Conservation (phyloP, 2,888 invertebrate species). For the Hemistola chrysoprasaria region DNA sequence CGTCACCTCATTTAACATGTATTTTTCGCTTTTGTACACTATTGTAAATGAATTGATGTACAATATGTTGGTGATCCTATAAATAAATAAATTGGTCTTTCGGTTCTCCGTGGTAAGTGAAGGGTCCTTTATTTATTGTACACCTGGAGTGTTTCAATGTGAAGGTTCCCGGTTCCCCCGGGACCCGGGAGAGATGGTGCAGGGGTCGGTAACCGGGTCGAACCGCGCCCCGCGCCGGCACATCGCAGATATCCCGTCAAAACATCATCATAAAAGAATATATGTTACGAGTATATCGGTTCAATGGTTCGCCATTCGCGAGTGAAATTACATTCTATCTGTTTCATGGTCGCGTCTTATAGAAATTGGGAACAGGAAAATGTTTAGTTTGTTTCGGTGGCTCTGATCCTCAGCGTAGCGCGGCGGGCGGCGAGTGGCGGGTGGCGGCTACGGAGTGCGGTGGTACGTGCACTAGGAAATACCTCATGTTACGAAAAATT, state of each 20-base stretch:
- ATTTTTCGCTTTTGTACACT: too few relatives aligned
- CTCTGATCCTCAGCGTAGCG: too few relatives aligned
- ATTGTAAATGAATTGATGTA: too few relatives aligned
- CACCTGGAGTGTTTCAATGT: conserved; percentile 5
- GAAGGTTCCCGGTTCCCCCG: neutral
- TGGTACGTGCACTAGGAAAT: conserved; percentile 16
- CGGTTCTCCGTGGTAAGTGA: too few relatives aligned
- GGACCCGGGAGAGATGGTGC: too few relatives aligned
- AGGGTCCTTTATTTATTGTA: too few relatives aligned
- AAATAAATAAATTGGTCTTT: too few relatives aligned
- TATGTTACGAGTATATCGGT: conserved; percentile 5
- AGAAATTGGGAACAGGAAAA: conserved; percentile 10
- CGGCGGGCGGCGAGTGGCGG: too few relatives aligned
- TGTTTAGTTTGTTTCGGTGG: neutral
- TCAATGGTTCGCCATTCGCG: conserved; percentile 7
- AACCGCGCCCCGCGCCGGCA: conserved; percentile 1
- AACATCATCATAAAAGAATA: conserved; percentile 26
- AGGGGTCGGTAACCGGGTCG: conserved; percentile 14
- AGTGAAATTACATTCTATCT: conserved; percentile 15
- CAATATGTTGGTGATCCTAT: too few relatives aligned
- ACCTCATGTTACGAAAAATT: conserved; percentile 6
- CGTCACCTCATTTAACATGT: too few relatives aligned
- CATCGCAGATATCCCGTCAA: conserved; percentile 16
- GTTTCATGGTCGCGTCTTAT: neutral
- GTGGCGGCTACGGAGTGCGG: neutral